Percentiles rank a stretch among this genome's conserved stretches.
These are phyloP conservation scores for Drosophila sordidula DNA, from an alignment of 2,888 invertebrate genomes.

Conservation along the genomic window DNA sequence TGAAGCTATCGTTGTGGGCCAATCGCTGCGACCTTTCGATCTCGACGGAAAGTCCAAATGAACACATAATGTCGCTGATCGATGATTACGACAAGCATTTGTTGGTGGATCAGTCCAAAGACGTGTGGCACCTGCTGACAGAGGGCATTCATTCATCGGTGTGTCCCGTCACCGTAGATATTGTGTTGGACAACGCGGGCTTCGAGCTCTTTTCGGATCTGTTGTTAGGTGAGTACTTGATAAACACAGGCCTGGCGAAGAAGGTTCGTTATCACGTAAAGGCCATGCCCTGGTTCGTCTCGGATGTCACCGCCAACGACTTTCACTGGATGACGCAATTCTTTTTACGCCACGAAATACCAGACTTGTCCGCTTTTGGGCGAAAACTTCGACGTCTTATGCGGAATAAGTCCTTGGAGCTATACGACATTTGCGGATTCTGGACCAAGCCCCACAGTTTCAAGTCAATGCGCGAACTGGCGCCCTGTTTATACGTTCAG, in stretches of 20 bases:
- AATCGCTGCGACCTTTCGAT: slow-evolving; percentile 97
- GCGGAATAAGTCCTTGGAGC: slow-evolving; percentile 84
- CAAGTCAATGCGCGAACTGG: slow-evolving; percentile 89
- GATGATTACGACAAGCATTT: slow-evolving; percentile 86
- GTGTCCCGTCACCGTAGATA: slow-evolving; percentile 87
- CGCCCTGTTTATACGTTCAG: slow-evolving; percentile 89
- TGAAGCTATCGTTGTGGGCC: slow-evolving; percentile 92
- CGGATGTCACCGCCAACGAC: slow-evolving; percentile 92
- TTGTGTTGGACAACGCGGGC: slow-evolving; percentile 96
- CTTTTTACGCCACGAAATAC: slow-evolving; percentile 81
- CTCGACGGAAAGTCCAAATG: slow-evolving; percentile 87
- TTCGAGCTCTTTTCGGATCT: slow-evolving; percentile 96
- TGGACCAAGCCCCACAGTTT: slow-evolving; percentile 95
- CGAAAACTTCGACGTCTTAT: slow-evolving; percentile 87
- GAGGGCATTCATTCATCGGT: slow-evolving; percentile 21
- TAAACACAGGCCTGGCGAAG: slow-evolving; percentile 87
- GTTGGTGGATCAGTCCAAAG: slow-evolving; percentile 87
- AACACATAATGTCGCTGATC: slow-evolving; percentile 86
- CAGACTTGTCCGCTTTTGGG: slow-evolving; percentile 84
- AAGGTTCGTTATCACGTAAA: slow-evolving; percentile 94
- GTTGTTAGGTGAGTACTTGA: slow-evolving; percentile 92
- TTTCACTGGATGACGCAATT: slow-evolving; percentile 89
- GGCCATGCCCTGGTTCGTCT: slow-evolving; percentile 97
- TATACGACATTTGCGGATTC: slow-evolving; percentile 88
- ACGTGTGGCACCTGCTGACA: slow-evolving; percentile 86